These are phyloP conservation scores for Lepetodrilus schrolli DNA, from an alignment of 2,888 invertebrate species.

Conservation along the genomic window DNA sequence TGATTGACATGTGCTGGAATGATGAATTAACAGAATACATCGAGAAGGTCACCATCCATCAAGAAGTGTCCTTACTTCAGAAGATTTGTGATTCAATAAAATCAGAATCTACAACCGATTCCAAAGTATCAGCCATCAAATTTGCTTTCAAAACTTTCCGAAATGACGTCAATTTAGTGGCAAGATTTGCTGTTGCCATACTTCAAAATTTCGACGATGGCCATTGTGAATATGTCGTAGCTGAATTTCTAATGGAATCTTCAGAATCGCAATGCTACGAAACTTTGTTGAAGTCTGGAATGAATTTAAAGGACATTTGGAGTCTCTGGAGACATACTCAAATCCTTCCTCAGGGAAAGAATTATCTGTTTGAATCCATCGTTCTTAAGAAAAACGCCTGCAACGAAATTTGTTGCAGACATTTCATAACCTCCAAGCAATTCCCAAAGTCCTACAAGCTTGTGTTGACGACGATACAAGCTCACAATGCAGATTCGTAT, in stretches of 20 bases:
- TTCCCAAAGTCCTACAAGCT: slow-evolving; percentile 4
- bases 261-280: neutral
- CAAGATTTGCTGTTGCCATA: neutral
- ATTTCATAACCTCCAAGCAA: slow-evolving; percentile 12
- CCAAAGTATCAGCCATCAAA: neutral
- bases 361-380: slow-evolving; percentile 14
- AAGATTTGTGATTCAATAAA: neutral
- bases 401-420: slow-evolving; percentile 16
- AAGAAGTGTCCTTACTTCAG: neutral
- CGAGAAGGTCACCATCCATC: neutral
- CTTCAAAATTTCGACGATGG: slow-evolving; percentile 8
- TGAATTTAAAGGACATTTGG: slow-evolving; percentile 1
- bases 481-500: neutral
- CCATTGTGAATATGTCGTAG: neutral
- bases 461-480: slow-evolving; percentile 18
- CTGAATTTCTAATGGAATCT: neutral
- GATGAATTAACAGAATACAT: slow-evolving; percentile 6
- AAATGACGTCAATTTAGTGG: neutral
- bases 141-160: neutral
- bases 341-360: neutral
- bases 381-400: slow-evolving; percentile 15
- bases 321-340: neutral
- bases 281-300: neutral
- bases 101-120: neutral
- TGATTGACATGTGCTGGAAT: neutral